These are phyloP conservation scores for Nomada lathburiana DNA, from an alignment of 2,888 invertebrate genomes.

Conservation along the genomic window DNA sequence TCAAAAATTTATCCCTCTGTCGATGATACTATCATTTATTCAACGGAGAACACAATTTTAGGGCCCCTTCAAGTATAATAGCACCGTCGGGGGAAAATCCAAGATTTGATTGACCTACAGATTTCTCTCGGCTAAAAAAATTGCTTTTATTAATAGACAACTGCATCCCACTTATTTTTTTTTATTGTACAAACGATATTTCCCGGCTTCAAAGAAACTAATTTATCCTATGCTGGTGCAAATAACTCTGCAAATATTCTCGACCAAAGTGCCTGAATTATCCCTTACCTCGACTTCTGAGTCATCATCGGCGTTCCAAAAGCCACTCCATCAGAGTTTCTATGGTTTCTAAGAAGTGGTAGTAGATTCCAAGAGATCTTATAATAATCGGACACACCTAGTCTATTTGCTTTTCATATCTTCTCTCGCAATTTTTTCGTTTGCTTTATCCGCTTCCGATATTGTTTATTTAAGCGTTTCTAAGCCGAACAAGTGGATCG, in stretches of 20 bases:
- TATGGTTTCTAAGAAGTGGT: conserved; percentile 16
- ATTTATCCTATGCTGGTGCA: too few species aligned
- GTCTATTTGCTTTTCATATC: too few species aligned
- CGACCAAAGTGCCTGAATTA: not conserved
- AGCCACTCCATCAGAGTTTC: conserved; percentile 5
- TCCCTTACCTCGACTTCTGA: conserved; percentile 6
- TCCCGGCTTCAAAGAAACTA: not conserved
- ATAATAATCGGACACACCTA: not conserved
- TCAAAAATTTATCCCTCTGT: conserved; percentile 15
- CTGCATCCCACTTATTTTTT: too few species aligned
- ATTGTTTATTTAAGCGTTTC: not conserved
- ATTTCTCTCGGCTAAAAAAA: too few species aligned
- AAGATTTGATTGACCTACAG: too few species aligned
- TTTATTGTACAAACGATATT: too few species aligned
- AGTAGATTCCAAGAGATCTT: conserved; percentile 16
- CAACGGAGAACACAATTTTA: not conserved
- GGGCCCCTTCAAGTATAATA: not conserved
- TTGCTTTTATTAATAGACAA: too few species aligned
- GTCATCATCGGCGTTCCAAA: not conserved
- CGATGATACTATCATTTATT: not conserved
- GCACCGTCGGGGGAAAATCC: not conserved
- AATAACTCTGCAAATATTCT: not conserved
- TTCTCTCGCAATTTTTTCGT: not conserved
- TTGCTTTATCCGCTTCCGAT: not conserved
- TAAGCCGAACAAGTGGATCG: not conserved